A percentile compares a stretch with the other conserved stretches of the same genome.
These are phyloP conservation scores for Psittacula derbiana DNA, from an alignment of 2,797 vertebrate genomes.

Conservation along the genomic window DNA sequence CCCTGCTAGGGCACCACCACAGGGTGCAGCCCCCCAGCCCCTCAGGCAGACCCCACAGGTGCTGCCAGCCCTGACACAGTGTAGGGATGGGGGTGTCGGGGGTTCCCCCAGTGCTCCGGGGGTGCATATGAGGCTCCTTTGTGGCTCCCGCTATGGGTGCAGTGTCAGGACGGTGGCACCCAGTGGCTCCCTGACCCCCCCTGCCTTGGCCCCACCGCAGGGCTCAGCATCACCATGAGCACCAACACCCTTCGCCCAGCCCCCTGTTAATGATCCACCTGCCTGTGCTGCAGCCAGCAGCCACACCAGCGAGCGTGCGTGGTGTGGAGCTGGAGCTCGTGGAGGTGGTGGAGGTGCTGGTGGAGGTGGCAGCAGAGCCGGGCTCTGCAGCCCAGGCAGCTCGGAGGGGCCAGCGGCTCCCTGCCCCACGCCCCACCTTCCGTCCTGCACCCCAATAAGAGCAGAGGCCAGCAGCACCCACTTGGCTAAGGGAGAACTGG, in stretches of 20 bases:
- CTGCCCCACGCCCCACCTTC: background rate
- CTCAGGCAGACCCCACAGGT: background rate
- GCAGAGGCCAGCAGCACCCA: background rate
- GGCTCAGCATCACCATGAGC: accelerated
- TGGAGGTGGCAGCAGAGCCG: background rate
- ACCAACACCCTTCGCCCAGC: background rate
- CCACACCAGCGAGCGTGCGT: accelerated
- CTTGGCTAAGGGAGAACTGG: background rate
- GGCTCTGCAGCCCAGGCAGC: background rate
- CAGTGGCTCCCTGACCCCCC: background rate
- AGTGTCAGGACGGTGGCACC: background rate
- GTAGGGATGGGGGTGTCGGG: accelerated
- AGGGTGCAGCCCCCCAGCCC: background rate
- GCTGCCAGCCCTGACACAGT: background rate
- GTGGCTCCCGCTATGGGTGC: background rate
- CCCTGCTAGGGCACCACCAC: background rate
- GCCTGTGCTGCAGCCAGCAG: background rate
- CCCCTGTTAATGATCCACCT: slow-evolving; percentile 6
- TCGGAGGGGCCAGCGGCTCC: background rate
- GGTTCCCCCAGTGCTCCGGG: accelerated
- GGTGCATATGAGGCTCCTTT: background rate
- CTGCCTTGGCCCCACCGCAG: accelerated
- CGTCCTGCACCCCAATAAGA: background rate
- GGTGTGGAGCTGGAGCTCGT: background rate
- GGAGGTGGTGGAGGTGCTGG: background rate